Evolutionary conservation across 2,888 invertebrate genomes (phyloP).

Genomic region (Stenolophus ochropezus): DNA sequence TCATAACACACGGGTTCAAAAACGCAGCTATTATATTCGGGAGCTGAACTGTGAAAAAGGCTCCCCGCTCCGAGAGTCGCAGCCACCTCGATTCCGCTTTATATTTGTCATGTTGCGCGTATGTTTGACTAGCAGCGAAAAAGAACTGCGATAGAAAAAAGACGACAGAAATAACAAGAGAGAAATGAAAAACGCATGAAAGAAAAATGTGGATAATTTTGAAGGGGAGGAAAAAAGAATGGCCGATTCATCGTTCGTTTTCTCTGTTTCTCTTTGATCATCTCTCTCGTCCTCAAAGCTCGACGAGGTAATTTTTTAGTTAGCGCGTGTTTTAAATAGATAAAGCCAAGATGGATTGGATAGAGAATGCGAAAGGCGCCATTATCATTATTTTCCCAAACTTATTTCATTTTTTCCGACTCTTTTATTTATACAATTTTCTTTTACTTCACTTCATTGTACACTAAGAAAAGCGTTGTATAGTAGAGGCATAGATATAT

Average conservation of each 20-base stretch:
- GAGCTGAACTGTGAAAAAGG: slow-evolving; percentile 53
- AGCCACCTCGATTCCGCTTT: slow-evolving; percentile 40
- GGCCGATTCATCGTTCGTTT: slow-evolving; percentile 41
- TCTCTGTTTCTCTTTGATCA: slow-evolving; percentile 4
- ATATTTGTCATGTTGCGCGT: slow-evolving; percentile 54
- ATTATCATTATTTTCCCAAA: slow-evolving; percentile 24
- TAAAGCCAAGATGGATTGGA: slow-evolving; percentile 53
- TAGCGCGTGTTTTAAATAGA: slow-evolving; percentile 53
- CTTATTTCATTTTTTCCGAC: background rate
- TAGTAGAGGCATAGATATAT: too few species aligned
- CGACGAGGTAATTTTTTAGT: slow-evolving; percentile 48
- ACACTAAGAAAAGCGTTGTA: too few species aligned
- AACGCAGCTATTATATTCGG: slow-evolving; percentile 48
- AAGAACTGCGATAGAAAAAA: slow-evolving; percentile 49
- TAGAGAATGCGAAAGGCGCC: slow-evolving; percentile 3
- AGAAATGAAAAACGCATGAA: slow-evolving; percentile 53
- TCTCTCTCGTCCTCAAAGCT: slow-evolving; percentile 11
- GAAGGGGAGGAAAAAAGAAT: slow-evolving; percentile 45
- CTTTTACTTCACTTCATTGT: background rate
- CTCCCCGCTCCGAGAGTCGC: background rate
- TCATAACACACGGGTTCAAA: slow-evolving; percentile 46
- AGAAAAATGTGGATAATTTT: slow-evolving; percentile 55
- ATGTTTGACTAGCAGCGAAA: slow-evolving; percentile 49
- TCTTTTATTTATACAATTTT: background rate
- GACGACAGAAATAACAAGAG: slow-evolving; percentile 48